Evolutionary conservation across 2,113 vertebrate species (phyloP).

Genomic region (Rhinopomastus cyanomelas): DNA sequence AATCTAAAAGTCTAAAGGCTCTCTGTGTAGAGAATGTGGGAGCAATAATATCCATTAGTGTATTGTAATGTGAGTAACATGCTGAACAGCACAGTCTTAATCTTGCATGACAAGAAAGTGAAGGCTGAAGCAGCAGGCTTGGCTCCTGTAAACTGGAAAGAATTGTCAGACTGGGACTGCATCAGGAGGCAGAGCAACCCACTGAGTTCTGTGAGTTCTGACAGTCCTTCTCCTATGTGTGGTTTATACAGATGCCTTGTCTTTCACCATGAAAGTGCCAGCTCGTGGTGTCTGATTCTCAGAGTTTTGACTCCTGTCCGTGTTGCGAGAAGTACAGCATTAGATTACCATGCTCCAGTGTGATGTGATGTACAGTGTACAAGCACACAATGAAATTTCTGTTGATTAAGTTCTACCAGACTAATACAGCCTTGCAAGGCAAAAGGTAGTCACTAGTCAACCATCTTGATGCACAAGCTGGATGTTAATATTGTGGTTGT

Average conservation of each 20-base stretch:
- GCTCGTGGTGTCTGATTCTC: background rate
- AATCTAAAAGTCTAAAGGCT: background rate
- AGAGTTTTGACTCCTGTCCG: background rate
- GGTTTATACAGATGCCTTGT: background rate
- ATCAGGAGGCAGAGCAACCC: background rate
- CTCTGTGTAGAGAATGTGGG: background rate
- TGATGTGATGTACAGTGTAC: background rate
- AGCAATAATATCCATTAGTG: accelerated
- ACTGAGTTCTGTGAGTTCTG: background rate
- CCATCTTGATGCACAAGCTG: background rate
- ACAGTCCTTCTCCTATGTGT: background rate
- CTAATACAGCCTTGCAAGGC: background rate
- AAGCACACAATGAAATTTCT: background rate
- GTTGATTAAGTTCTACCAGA: background rate
- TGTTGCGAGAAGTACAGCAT: background rate
- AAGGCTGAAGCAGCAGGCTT: background rate
- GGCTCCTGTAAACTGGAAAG: background rate
- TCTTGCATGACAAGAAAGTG: accelerated
- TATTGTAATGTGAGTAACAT: background rate
- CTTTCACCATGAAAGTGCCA: background rate
- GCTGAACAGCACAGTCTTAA: background rate
- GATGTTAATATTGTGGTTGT: background rate
- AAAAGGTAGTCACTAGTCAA: background rate
- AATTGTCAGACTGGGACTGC: background rate
- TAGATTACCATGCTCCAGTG: accelerated